These are phyloP conservation scores for Pegoplata infirma DNA, from an alignment of 2,888 invertebrate genomes.

Conservation along the genomic window DNA sequence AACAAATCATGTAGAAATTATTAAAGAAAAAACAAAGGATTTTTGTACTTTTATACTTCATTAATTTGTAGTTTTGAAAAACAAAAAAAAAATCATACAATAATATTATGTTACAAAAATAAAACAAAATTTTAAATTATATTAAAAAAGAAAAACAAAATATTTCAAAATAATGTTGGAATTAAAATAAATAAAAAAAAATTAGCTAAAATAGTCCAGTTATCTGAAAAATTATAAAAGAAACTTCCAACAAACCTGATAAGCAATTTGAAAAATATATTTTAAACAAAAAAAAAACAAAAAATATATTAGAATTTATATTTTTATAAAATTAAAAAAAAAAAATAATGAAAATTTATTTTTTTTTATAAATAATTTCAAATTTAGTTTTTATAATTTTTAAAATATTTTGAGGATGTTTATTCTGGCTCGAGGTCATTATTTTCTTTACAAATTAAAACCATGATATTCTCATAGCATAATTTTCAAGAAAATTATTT, in stretches of 20 bases:
- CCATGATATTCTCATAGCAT: too few species aligned
- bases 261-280: slow-evolving; percentile 56
- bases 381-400: too few species aligned
- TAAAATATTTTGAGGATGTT: too few species aligned
- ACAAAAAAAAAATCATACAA: slow-evolving; percentile 33
- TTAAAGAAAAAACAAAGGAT: slow-evolving; percentile 42
- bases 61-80: slow-evolving; percentile 55
- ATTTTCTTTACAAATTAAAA: too few species aligned
- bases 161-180: too few species aligned
- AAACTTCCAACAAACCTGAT: slow-evolving; percentile 61
- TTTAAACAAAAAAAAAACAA: slow-evolving; percentile 40
- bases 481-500: too few species aligned
- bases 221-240: slow-evolving; percentile 25
- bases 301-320: slow-evolving; percentile 57
- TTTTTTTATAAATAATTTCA: too few species aligned
- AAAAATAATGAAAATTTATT: slow-evolving; percentile 20
- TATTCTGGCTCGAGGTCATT: too few species aligned
- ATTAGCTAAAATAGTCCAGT: slow-evolving; percentile 42
- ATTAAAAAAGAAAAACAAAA: slow-evolving; percentile 37
- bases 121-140: slow-evolving; percentile 24
- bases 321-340: slow-evolving; percentile 58
- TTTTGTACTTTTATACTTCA: slow-evolving; percentile 61
- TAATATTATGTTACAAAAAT: slow-evolving; percentile 44
- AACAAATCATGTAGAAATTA: slow-evolving; percentile 46
- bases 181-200: slow-evolving; percentile 34